Evolutionary conservation across 2,113 vertebrate genomes (phyloP).

Genomic region (Pollimyrus isidori): DNA sequence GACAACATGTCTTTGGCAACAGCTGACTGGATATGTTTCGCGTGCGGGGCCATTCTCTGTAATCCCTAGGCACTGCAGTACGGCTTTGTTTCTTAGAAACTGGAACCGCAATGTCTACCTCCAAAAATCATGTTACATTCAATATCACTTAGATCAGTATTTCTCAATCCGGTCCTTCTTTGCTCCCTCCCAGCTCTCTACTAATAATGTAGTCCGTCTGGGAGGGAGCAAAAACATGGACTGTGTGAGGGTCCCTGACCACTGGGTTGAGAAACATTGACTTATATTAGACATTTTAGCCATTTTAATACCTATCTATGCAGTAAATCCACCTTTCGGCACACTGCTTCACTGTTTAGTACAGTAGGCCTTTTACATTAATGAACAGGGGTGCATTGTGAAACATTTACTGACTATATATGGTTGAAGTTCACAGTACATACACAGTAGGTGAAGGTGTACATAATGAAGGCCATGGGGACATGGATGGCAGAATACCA

Average conservation of each 20-base stretch:
- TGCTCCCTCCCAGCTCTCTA: not conserved
- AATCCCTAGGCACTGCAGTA: not conserved
- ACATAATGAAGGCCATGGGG: not conserved
- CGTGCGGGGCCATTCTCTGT: not conserved
- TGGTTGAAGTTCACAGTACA: not conserved
- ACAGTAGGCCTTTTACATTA: not conserved
- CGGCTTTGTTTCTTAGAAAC: not conserved
- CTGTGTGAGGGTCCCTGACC: not conserved
- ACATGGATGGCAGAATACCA: not conserved
- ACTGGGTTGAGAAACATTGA: not conserved
- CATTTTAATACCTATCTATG: not conserved
- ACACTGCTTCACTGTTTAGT: not conserved
- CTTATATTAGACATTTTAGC: not conserved
- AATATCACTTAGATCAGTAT: not conserved
- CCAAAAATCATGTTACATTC: not conserved
- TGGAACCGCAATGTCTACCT: not conserved
- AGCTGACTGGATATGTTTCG: not conserved
- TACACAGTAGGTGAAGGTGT: not conserved
- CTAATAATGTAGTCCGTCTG: not conserved
- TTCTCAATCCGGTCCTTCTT: not conserved
- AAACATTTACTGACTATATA: not conserved
- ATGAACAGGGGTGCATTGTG: not conserved
- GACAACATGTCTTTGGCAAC: not conserved
- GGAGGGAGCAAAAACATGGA: not conserved
- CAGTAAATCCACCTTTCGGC: not conserved